phyloP scores from a whole-genome alignment of 2,888 invertebrate species.

The Dryadula phaetusa region DNA sequence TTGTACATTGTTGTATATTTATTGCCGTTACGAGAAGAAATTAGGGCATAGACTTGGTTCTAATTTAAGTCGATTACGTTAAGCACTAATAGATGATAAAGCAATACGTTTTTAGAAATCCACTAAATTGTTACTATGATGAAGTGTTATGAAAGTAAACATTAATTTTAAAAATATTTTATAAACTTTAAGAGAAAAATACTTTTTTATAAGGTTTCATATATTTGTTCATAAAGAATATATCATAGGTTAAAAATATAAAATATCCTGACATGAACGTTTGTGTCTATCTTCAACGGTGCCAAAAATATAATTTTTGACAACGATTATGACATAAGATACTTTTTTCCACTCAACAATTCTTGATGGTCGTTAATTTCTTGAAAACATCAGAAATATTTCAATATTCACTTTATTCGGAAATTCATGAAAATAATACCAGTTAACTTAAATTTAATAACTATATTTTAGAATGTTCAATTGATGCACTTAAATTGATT shows the following conservation, averaged over 20 bases:
- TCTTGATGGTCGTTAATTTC: too few relatives aligned
- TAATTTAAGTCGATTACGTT: background rate
- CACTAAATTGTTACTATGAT: background rate
- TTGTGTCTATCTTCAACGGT: too few relatives aligned
- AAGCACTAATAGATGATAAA: background rate
- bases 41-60: conserved; percentile 6
- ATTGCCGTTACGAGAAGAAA: conserved; percentile 8
- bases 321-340: background rate
- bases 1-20: background rate
- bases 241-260: too few relatives aligned
- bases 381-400: background rate
- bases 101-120: background rate
- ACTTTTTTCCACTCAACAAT: background rate
- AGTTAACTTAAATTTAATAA: background rate
- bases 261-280: too few relatives aligned
- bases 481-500: conserved; percentile 14
- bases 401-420: background rate
- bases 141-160: too few relatives aligned
- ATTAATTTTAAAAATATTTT: too few relatives aligned
- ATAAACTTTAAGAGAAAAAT: too few relatives aligned
- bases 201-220: too few relatives aligned
- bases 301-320: too few relatives aligned
- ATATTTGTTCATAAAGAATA: too few relatives aligned
- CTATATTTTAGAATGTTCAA: conserved; percentile 5
- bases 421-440: background rate